Base-by-base conservation (phyloP, 2,797 vertebrate genomes). In the Hirundo rustica region DNA sequence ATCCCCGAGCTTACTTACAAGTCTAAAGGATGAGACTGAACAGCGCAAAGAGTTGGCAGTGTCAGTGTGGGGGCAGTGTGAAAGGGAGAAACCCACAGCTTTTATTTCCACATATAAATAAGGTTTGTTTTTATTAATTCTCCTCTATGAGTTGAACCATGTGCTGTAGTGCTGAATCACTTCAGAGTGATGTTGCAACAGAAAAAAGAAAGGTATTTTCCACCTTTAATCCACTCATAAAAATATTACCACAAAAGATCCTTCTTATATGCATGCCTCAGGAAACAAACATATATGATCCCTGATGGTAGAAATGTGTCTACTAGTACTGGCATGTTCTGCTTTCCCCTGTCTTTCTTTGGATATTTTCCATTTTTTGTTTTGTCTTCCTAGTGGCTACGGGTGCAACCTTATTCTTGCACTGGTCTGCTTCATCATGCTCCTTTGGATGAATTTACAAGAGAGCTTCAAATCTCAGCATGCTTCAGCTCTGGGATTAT, bases 1-100 rank as follows among this genome's bases (percentile, higher is more conserved):
- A 94, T 92, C 70, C 66, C 14, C 0, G 1, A 81, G 50, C 95
- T 92, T 70, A 88, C 84, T 85, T 87, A 30, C 50, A 38, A 95
- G 76, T 76, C 32, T 82, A 34, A 79, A 85, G 22, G 92, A 78
- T 85, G 92, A 93, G 64, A 66, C 32, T 51, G 71, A 96, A 34
- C 60, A 93, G 80, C 67, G 78, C 18, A 92, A 84, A 79, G 78
- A 77, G 42, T 86, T 85, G 50, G 66, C 65, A 87, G 78, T 91
- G 38, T 92, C 32, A 44, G 27, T 68, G 51, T 70, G 64, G 53
- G 73, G 65, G 78, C 10, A 11, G 30, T 18, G 38, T 36, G 51
- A 54, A 42, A 92, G 54, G 67, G 51, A 90, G 62, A 95, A 89
- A 75, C 26, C 25, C 44, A 71, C 48, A 36, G 44, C 42, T 85